A percentile compares a stretch with the other conserved stretches of the same genome.
phyloP scores from a whole-genome alignment of 2,113 vertebrate genomes.

The Xiphophorus couchianus region DNA sequence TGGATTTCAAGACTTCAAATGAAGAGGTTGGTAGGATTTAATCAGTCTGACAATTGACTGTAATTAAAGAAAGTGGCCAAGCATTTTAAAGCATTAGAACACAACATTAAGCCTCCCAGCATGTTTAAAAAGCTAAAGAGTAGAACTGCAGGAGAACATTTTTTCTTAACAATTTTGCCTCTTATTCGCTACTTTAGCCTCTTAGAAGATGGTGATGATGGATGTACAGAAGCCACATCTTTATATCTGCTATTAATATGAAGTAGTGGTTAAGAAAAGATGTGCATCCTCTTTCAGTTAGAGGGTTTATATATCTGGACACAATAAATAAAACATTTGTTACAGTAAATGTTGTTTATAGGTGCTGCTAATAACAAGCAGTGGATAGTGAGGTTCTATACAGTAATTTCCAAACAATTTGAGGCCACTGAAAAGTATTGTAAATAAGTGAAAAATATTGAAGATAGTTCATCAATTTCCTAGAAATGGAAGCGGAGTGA shows the following conservation, averaged over 20 bases:
- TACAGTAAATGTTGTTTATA: not conserved
- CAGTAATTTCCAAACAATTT: not conserved
- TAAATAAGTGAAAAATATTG: not conserved
- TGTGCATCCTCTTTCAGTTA: not conserved
- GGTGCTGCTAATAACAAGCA: not conserved
- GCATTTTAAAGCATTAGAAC: conserved; percentile 25
- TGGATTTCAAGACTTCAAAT: conserved; percentile 86
- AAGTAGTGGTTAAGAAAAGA: not conserved
- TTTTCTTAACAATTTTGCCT: not conserved
- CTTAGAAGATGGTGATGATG: not conserved
- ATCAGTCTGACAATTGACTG: conserved; percentile 46
- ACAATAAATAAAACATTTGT: not conserved
- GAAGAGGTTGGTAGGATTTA: conserved; percentile 79
- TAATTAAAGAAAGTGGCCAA: conserved; percentile 31
- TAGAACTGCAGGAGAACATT: not conserved
- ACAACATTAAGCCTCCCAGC: conserved; percentile 2
- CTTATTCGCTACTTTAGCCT: not conserved
- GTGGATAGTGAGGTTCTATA: not conserved
- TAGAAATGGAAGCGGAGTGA: not conserved
- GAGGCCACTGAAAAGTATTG: not conserved
- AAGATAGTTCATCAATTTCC: too few relatives aligned
- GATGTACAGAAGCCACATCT: not conserved
- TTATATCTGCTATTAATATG: not conserved
- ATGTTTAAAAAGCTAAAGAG: conserved; percentile 18
- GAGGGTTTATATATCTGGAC: not conserved